Percentiles rank a stretch among this genome's conserved stretches.
phyloP scores from a whole-genome alignment of 2,888 invertebrate genomes.

The Chloroclysta siterata region DNA sequence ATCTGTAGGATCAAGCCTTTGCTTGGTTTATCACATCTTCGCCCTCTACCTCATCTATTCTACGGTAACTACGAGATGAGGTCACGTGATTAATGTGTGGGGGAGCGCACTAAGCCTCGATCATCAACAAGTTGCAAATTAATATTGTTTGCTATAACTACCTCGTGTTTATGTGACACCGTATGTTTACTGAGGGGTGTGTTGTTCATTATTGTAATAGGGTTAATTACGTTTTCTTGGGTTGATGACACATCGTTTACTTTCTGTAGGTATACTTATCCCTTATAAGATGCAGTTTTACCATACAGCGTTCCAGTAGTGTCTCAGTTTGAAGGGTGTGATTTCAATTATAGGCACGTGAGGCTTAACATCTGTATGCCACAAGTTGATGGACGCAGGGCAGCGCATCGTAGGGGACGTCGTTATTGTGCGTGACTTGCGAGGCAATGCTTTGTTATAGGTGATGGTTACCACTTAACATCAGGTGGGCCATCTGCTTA shows the following conservation, averaged over 20 bases:
- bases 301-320: no score
- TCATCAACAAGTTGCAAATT: slow-evolving; percentile 85
- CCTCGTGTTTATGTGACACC: slow-evolving; percentile 55
- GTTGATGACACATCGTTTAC: background rate
- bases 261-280: background rate
- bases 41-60: slow-evolving; percentile 44
- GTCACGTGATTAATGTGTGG: slow-evolving; percentile 80
- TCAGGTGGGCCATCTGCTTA: no score
- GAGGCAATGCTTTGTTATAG: no score
- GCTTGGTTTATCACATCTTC: background rate
- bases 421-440: no score
- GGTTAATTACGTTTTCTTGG: slow-evolving; percentile 33
- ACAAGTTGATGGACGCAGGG: no score
- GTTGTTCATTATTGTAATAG: slow-evolving; percentile 37
- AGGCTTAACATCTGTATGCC: no score
- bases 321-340: no score
- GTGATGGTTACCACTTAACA: no score
- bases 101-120: slow-evolving; percentile 72
- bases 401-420: no score
- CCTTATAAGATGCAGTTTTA: no score
- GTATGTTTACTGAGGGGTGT: slow-evolving; percentile 40
- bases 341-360: no score
- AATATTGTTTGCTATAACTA: slow-evolving; percentile 64
- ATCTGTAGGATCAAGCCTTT: no score
- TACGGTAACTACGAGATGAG: slow-evolving; percentile 59